A percentile compares a stretch with the other conserved stretches of the same genome.
Evolutionary conservation across 1,140 invertebrate genomes (phyloP).

Genomic region (Bemisia tabaci): DNA sequence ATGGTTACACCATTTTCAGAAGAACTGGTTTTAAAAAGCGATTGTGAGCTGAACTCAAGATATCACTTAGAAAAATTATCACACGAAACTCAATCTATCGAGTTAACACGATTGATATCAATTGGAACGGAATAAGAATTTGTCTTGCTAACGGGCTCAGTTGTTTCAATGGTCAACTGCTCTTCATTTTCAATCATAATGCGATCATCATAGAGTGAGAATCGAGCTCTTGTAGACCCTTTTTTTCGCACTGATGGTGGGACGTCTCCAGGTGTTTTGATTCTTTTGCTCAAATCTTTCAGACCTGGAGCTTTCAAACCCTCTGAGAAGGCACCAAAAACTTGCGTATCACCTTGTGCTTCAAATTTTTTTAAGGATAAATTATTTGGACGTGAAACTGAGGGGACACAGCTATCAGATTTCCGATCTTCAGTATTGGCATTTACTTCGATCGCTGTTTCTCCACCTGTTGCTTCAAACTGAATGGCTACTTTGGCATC

Average conservation of each 20-base stretch:
- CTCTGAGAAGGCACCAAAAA: conserved; percentile 9
- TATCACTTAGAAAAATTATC: too few relatives aligned
- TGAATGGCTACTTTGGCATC: conserved; percentile 29
- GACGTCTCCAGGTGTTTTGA: conserved; percentile 69
- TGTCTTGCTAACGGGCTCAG: background rate
- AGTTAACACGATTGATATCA: background rate
- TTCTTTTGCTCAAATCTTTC: conserved; percentile 53
- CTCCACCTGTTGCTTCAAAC: conserved; percentile 11
- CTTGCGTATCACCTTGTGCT: background rate
- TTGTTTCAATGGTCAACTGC: background rate
- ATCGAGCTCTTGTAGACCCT: conserved; percentile 40
- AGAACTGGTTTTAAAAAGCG: too few relatives aligned
- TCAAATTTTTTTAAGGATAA: background rate
- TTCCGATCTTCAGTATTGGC: too few relatives aligned
- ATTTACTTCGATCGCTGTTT: background rate
- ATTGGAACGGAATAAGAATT: background rate
- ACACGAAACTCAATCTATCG: too few relatives aligned
- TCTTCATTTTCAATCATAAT: conserved; percentile 44
- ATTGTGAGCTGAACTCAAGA: too few relatives aligned
- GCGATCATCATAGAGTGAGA: conserved; percentile 73
- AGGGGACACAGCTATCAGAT: background rate
- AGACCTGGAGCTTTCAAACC: conserved; percentile 32
- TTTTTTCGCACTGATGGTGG: conserved; percentile 55
- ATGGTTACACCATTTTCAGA: too few relatives aligned
- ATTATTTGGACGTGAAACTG: background rate